Base-by-base conservation (phyloP, 92 coral and sea anemone genomes). In the Ricordea florida region DNA sequence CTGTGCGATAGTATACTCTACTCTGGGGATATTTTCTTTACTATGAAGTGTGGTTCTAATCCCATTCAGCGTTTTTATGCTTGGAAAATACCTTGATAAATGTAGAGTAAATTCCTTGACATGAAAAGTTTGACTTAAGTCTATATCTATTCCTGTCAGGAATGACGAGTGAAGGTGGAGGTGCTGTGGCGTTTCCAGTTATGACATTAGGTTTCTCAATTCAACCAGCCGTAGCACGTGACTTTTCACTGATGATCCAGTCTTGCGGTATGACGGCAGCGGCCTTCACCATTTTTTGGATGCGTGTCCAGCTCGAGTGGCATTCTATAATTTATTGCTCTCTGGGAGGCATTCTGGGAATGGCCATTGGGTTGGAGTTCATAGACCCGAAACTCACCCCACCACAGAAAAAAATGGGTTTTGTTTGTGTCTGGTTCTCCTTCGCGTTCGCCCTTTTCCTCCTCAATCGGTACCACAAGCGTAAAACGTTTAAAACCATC, bases 251-350 rank as follows among this genome's bases (percentile, higher is more conserved):
- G 71, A 88, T 88, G 90, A 87, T 91, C 45, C 93, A 87, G 66
- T 91, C 97, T 11, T 85, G 92, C 42, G 97, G 97, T 40, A 91
- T 91, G 97, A 83, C 90, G 4, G 93, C 93, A 41, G 97, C 97
- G 46, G 74, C 93, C 3, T 87, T 91, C 57, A 83, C 97, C 44
- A 91, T 91, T 29, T 74, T 91, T 15, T 91, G 89, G 86, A 91
- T 91, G 97, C 89, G 88, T 64, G 90, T 92, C 27, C 97, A 88
- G 31, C 59, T 88, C 6, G 97, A 92, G 35, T 85, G 92, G 80
- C 76, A 72, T 35, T 84, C 97, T 4, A 50, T 92, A 37, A 75
- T 92, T 7, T 92, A 76, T 66, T 88, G 97, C 59, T 80, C 97
- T 1, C 52, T 79, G 13, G 97, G 97, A 6, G 97, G 86, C 6